Conservation (phyloP, 2,113 vertebrate genomes). For the Zosterops hypoxanthus region DNA sequence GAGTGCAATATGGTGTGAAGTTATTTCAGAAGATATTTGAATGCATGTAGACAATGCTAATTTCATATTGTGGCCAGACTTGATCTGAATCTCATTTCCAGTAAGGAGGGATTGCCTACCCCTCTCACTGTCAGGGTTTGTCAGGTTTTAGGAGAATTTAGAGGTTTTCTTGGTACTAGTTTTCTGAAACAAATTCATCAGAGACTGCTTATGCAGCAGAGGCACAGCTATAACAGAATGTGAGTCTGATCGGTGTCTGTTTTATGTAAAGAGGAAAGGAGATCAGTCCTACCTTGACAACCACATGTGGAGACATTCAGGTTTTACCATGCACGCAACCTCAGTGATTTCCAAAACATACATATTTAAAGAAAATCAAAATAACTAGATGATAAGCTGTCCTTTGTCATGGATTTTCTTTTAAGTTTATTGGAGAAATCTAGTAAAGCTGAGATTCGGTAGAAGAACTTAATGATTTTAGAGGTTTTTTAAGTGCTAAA, state of each 20-base stretch:
- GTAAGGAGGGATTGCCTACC: background rate
- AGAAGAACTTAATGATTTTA: background rate
- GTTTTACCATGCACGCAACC: background rate
- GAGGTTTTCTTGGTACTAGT: background rate
- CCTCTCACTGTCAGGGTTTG: background rate
- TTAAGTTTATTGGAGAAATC: background rate
- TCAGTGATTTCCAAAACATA: slow-evolving; percentile 16
- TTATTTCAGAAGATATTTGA: background rate
- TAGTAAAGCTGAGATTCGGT: background rate
- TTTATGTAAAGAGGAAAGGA: background rate
- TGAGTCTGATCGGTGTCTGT: background rate
- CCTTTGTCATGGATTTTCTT: background rate
- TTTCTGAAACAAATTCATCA: background rate
- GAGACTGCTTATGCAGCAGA: background rate
- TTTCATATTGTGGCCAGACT: background rate
- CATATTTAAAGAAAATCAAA: background rate
- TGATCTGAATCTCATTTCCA: background rate
- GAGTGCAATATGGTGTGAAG: background rate
- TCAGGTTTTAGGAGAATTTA: background rate
- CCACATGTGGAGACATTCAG: background rate
- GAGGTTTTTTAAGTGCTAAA: background rate
- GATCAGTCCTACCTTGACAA: slow-evolving; percentile 28
- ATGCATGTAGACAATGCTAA: background rate
- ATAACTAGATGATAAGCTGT: background rate
- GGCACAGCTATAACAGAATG: background rate